These are phyloP conservation scores for Drosophila busckii DNA, from an alignment of 1,140 invertebrate species.

Conservation along the genomic window DNA sequence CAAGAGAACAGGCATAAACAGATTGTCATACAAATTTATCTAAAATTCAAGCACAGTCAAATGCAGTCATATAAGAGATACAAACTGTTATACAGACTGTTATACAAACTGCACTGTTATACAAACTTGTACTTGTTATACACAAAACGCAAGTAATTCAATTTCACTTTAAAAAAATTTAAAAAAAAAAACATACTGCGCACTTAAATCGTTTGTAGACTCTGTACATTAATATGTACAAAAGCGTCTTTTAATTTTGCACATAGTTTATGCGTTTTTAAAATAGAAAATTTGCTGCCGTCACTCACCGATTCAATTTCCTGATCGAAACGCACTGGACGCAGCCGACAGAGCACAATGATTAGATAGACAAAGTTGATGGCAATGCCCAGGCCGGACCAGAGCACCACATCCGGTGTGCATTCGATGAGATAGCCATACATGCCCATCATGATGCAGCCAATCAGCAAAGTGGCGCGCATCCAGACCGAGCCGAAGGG, in stretches of 20 bases:
- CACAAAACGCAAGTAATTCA: too few species aligned
- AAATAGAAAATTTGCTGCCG: neutral
- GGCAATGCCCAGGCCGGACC: conserved; percentile 90
- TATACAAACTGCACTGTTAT: too few species aligned
- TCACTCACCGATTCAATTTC: conserved; percentile 89
- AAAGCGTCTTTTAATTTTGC: conserved; percentile 2
- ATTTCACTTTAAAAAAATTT: too few species aligned
- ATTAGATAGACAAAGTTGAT: conserved; percentile 91
- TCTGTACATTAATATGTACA: neutral
- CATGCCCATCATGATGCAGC: conserved; percentile 87
- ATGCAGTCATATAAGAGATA: too few species aligned
- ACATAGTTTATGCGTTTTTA: neutral
- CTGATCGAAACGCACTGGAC: conserved; percentile 90
- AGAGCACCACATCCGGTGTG: conserved; percentile 90
- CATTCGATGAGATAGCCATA: conserved; percentile 92
- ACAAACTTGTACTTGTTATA: too few species aligned
- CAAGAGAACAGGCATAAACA: too few species aligned
- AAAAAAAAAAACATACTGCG: too few species aligned
- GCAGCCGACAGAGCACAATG: conserved; percentile 88
- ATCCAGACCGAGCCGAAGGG: conserved; percentile 89
- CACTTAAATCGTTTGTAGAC: too few species aligned
- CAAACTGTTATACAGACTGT: too few species aligned
- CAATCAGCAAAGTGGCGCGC: conserved; percentile 86
- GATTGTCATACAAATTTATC: too few species aligned
- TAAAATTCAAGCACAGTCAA: too few species aligned